Conservation (phyloP, 2,113 vertebrate genomes). For the Lamprotornis superbus region DNA sequence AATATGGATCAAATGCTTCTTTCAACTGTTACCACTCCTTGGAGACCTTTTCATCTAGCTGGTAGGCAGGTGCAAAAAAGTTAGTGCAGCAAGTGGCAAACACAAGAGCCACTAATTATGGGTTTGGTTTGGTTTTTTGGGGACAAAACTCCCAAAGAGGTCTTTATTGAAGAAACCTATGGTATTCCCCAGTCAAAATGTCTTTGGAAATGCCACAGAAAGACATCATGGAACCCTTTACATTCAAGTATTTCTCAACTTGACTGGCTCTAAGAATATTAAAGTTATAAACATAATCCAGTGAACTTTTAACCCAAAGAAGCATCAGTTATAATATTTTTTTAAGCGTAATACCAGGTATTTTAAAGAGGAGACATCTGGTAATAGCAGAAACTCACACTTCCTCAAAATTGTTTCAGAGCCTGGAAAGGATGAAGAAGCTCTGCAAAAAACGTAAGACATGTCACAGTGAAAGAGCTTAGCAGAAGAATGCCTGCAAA, state of each 20-base stretch:
- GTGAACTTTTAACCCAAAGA: not conserved
- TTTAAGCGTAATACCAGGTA: not conserved
- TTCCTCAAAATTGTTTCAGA: conserved; percentile 25
- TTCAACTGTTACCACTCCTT: not conserved
- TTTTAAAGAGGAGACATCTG: conserved; percentile 4
- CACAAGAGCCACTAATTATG: not conserved
- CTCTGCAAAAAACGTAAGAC: not conserved
- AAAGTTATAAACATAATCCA: not conserved
- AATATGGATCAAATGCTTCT: not conserved
- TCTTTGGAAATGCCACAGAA: not conserved
- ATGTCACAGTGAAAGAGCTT: not conserved
- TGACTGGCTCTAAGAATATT: not conserved
- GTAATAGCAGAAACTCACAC: not conserved
- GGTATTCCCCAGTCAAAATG: not conserved
- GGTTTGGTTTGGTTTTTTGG: not conserved
- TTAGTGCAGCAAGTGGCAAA: not conserved
- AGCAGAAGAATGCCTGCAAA: not conserved
- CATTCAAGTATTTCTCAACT: not conserved
- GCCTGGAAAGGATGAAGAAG: not conserved
- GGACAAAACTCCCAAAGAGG: not conserved
- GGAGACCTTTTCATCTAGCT: not conserved
- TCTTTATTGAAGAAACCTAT: not conserved
- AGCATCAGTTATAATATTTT: not conserved
- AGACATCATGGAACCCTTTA: not conserved
- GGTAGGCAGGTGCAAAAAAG: not conserved